These are phyloP conservation scores for Hydrozoanthus gracilis DNA, from an alignment of 92 coral and sea anemone species.

Conservation along the genomic window DNA sequence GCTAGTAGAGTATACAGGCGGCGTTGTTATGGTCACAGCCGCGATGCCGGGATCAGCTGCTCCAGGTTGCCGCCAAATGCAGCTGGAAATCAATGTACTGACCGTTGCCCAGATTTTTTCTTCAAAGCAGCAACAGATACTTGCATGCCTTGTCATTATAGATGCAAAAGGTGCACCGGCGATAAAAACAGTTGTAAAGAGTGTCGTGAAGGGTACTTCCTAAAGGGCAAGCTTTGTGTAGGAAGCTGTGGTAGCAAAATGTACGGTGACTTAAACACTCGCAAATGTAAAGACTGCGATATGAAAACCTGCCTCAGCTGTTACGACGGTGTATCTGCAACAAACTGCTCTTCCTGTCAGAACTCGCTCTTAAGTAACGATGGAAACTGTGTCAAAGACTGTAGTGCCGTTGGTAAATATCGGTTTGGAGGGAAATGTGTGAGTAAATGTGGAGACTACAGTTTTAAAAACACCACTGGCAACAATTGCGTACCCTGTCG, in stretches of 20 bases:
- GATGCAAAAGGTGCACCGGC: slow-evolving; percentile 68
- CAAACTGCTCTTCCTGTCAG: slow-evolving; percentile 71
- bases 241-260: slow-evolving; percentile 60
- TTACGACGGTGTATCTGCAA: slow-evolving; percentile 56
- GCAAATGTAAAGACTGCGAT: slow-evolving; percentile 69
- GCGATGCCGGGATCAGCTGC: slow-evolving; percentile 80
- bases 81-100: slow-evolving; percentile 56
- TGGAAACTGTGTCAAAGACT: slow-evolving; percentile 70
- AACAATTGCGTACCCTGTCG: slow-evolving; percentile 61
- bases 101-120: slow-evolving; percentile 26
- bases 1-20: background rate
- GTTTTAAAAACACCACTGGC: slow-evolving; percentile 54
- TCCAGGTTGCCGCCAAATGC: slow-evolving; percentile 55
- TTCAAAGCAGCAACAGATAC: slow-evolving; percentile 68
- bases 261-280: slow-evolving; percentile 63
- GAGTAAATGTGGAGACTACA: slow-evolving; percentile 61
- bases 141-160: slow-evolving; percentile 59
- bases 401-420: slow-evolving; percentile 57
- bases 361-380: slow-evolving; percentile 67
- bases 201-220: slow-evolving; percentile 69
- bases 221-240: slow-evolving; percentile 64
- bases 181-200: slow-evolving; percentile 52
- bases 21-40: slow-evolving; percentile 69
- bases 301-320: slow-evolving; percentile 66
- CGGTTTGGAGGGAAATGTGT: slow-evolving; percentile 51